A percentile compares a stretch with the other conserved stretches of the same genome.
Evolutionary conservation across 2,888 invertebrate genomes (phyloP).

Genomic region (Idaea aversata): DNA sequence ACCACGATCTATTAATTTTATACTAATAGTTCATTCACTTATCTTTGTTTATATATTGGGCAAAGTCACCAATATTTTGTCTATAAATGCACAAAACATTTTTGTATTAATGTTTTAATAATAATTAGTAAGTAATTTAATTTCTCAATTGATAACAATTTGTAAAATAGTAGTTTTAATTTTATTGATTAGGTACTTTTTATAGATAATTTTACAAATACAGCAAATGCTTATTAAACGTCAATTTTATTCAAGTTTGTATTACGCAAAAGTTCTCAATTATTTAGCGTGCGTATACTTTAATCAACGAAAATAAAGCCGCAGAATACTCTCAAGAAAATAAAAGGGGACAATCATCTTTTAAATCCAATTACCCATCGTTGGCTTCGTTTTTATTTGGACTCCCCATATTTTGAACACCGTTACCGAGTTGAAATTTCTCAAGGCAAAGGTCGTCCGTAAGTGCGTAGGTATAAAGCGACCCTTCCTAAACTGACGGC

Average conservation of each 20-base stretch:
- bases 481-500: conserved; percentile 5
- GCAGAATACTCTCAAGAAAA: not conserved
- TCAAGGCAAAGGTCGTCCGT: conserved; percentile 24
- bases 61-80: not conserved
- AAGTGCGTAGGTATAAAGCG: conserved; percentile 21
- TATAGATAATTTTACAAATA: too few species aligned
- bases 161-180: too few species aligned
- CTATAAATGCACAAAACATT: not conserved
- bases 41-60: not conserved
- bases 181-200: too few species aligned
- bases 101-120: too few species aligned
- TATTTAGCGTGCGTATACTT: too few species aligned
- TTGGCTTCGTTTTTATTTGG: not conserved
- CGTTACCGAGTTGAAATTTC: conserved; percentile 16
- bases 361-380: not conserved
- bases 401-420: not conserved
- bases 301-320: not conserved
- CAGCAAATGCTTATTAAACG: too few species aligned
- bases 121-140: too few species aligned
- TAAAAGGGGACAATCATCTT: not conserved
- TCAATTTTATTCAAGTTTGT: too few species aligned
- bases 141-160: too few species aligned
- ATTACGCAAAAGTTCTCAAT: too few species aligned
- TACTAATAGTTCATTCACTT: not conserved
- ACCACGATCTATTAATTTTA: not conserved